phyloP scores from a whole-genome alignment of 2,113 vertebrate genomes.

The Siniperca knerii region DNA sequence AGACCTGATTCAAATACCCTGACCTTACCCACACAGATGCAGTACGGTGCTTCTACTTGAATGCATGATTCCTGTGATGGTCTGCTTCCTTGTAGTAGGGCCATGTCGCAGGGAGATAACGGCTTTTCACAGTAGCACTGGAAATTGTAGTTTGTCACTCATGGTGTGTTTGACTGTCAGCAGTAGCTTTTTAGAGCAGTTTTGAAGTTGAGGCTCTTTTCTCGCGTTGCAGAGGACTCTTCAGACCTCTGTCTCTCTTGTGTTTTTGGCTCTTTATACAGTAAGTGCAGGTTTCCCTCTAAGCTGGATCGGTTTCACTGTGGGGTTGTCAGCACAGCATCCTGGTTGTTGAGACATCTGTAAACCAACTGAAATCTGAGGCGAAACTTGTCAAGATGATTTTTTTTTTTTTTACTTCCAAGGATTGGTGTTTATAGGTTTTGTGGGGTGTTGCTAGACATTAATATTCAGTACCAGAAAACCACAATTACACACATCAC shows the following conservation, averaged over 20 bases:
- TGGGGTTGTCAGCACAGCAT: conserved; percentile 26
- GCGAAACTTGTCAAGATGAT: conserved; percentile 62
- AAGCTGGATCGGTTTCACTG: conserved; percentile 29
- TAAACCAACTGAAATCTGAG: conserved; percentile 38
- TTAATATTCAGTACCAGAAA: conserved; percentile 70
- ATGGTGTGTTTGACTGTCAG: conserved; percentile 50
- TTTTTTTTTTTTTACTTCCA: conserved; percentile 59
- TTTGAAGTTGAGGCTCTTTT: conserved; percentile 53
- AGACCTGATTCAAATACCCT: conserved; percentile 52
- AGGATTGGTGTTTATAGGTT: conserved; percentile 78
- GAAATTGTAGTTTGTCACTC: conserved; percentile 47
- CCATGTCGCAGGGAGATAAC: conserved; percentile 34
- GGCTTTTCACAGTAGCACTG: conserved; percentile 65
- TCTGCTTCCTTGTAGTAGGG: conserved; percentile 47
- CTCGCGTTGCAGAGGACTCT: conserved; percentile 55
- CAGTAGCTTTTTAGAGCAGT: conserved; percentile 39
- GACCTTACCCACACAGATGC: conserved; percentile 50
- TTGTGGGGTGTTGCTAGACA: conserved; percentile 78
- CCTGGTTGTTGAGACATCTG: conserved; percentile 23
- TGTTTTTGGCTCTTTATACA: conserved; percentile 65
- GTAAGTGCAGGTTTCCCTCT: conserved; percentile 54
- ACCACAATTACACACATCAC: conserved; percentile 72
- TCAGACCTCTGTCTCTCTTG: conserved; percentile 55
- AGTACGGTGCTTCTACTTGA: conserved; percentile 59
- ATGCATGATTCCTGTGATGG: conserved; percentile 41